Evolutionary conservation across 1,140 invertebrate genomes (phyloP), one percentile per base, ranked within the genome.

Genomic region (Aradophagus sp.): DNA sequence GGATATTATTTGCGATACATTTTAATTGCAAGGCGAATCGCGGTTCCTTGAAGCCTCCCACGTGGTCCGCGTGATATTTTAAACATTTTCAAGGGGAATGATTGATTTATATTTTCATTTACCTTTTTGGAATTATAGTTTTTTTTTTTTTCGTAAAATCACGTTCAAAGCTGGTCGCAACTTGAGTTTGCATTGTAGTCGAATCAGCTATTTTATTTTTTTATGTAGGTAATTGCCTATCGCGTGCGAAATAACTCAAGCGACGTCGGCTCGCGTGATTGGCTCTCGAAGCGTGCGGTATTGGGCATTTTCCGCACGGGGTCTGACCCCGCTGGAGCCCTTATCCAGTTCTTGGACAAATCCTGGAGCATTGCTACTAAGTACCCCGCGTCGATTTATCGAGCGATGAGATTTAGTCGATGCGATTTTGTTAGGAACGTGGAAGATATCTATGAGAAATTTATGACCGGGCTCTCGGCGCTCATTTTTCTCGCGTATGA

Each of bases 331-430:
- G 55, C 68, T 76, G 62, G 75, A 74, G 48, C 59, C 41, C 48
- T 16, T 53, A 59, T 26, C 68, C 66, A 75, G 68, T 73, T 75
- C 76, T 77, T 71, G 72, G 71, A 74, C 36, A 52, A 44, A 45
- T 65, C 42, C 42, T 56, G 67, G 35, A 65, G 56, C 66, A 63
- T 42, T 47, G 66, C 61, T 68, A 68, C 73, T 58, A 73, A 65
- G 34, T 44, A 66, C 39, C 65, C 34, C 17, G 27, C 17, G 35
- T 50, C 69, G 74, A 76, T 79, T 79, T 77, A 79, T 79, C 76
- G 75, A 68, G 73, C 75, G 76, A 79, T 70, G 67, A 77, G 75
- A 75, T 75, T 75, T 62, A 59, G 69, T 69, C 56, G 48, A n/a
- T n/a, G n/a, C n/a, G n/a, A n/a, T n/a, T n/a, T n/a, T n/a, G n/a